Conservation (phyloP, 1,140 invertebrate species). For the Lucilia cuprina region DNA sequence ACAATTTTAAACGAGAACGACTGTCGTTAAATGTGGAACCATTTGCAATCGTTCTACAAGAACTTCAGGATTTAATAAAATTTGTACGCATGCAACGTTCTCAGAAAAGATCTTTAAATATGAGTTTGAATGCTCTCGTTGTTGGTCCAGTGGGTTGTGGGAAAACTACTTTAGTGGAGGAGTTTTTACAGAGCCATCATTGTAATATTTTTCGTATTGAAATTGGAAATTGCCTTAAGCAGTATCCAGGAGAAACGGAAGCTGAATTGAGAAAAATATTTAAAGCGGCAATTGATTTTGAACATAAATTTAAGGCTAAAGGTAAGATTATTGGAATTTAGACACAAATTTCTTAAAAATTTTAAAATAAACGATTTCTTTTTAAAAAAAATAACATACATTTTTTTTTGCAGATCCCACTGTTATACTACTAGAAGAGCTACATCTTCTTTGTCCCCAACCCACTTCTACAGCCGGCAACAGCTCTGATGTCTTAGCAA, state of each 20-base stretch:
- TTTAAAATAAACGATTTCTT: too few species aligned
- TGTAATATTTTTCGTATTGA: constrained; percentile 52
- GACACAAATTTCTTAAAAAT: too few species aligned
- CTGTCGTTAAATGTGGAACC: background rate
- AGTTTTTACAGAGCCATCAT: constrained; percentile 43
- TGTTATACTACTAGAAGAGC: constrained; percentile 60
- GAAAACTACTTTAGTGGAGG: constrained; percentile 46
- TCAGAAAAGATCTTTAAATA: constrained; percentile 8
- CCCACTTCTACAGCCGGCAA: background rate
- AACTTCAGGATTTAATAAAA: constrained; percentile 46
- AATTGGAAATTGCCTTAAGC: constrained; percentile 47
- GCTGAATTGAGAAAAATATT: constrained; percentile 59
- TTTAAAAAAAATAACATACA: too few species aligned
- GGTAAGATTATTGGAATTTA: too few species aligned
- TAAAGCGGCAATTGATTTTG: constrained; percentile 53
- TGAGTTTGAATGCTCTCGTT: constrained; percentile 46
- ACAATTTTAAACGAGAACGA: constrained; percentile 2
- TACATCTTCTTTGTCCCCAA: constrained; percentile 58
- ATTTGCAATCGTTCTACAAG: constrained; percentile 42
- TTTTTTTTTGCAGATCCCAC: constrained; percentile 46
- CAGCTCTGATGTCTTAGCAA: constrained; percentile 42
- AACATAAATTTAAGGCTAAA: constrained; percentile 41
- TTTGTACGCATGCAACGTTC: background rate
- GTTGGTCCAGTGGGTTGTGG: constrained; percentile 51
- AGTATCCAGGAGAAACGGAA: constrained; percentile 64